Conservation (phyloP, 2,797 vertebrate genomes). For the Lycodopsis pacificus region DNA sequence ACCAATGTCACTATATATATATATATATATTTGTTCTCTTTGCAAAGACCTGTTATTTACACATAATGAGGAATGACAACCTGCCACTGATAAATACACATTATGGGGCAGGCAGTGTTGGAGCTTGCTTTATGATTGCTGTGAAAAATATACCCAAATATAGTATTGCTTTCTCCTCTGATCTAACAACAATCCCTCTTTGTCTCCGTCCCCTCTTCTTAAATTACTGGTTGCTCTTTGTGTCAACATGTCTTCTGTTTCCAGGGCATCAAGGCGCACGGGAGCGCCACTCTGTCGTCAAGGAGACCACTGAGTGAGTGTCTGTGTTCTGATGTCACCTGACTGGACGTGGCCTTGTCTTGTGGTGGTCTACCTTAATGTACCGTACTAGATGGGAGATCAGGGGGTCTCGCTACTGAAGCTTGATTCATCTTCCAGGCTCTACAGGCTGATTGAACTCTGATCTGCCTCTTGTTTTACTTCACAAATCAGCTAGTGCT, state of each 20-base stretch:
- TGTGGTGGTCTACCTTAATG: slow-evolving; percentile 74
- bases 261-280: slow-evolving; percentile 80
- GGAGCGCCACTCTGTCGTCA: slow-evolving; percentile 78
- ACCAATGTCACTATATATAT: slow-evolving; percentile 1
- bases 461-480: slow-evolving; percentile 51
- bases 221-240: slow-evolving; percentile 59
- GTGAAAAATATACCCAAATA: slow-evolving; percentile 32
- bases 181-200: slow-evolving; percentile 61
- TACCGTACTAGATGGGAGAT: slow-evolving; percentile 55
- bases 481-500: slow-evolving; percentile 54
- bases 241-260: slow-evolving; percentile 81
- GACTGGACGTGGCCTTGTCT: slow-evolving; percentile 77
- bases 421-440: slow-evolving; percentile 57
- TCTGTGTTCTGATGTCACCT: slow-evolving; percentile 80
- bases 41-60: slow-evolving; percentile 26
- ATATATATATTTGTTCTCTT: slow-evolving; percentile 25
- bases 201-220: slow-evolving; percentile 43
- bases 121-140: slow-evolving; percentile 45
- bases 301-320: slow-evolving; percentile 85
- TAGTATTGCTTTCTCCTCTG: slow-evolving; percentile 50
- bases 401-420: slow-evolving; percentile 70
- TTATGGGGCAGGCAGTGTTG: slow-evolving; percentile 9
- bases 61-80: slow-evolving; percentile 37
- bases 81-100: slow-evolving; percentile 30
- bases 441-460: slow-evolving; percentile 32